Evolutionary conservation across 2,888 invertebrate species (phyloP).

Genomic region (Orthosia gracilis): DNA sequence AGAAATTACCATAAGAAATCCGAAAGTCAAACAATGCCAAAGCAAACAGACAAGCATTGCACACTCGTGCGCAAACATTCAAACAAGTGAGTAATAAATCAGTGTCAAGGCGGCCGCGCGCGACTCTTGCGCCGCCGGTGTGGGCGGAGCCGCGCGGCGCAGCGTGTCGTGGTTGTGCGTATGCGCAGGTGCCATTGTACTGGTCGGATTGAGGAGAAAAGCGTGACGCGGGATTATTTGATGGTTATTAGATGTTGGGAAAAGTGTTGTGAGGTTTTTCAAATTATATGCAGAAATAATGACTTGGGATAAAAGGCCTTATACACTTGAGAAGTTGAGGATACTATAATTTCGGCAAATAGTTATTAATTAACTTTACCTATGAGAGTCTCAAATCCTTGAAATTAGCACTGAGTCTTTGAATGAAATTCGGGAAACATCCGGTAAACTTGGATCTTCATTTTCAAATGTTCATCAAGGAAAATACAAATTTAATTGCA

Average conservation of each 20-base stretch:
- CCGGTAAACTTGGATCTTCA: not conserved
- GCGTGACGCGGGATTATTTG: conserved; percentile 24
- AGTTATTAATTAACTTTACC: not conserved
- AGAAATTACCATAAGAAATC: conserved; percentile 40
- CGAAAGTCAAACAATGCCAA: conserved; percentile 45
- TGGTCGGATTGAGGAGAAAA: conserved; percentile 17
- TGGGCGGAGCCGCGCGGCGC: conserved; percentile 20
- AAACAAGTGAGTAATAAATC: conserved; percentile 60
- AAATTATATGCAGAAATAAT: not conserved
- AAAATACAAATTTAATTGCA: not conserved
- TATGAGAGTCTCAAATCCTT: not conserved
- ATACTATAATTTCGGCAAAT: not conserved
- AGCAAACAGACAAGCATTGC: conserved; percentile 42
- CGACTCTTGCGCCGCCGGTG: conserved; percentile 1
- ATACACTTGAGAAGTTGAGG: not conserved
- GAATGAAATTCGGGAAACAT: not conserved
- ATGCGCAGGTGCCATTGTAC: conserved; percentile 51
- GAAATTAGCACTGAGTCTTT: not conserved
- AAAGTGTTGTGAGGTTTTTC: not conserved
- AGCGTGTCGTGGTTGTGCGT: conserved; percentile 15
- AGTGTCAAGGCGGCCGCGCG: conserved; percentile 57
- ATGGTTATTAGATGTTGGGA: not conserved
- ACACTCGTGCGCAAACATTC: conserved; percentile 26
- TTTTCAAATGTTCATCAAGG: not conserved
- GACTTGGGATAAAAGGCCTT: no score